A percentile compares a stretch with the other conserved stretches of the same genome.
Conservation (phyloP, 2,113 vertebrate species). For the Pelusios castaneus region DNA sequence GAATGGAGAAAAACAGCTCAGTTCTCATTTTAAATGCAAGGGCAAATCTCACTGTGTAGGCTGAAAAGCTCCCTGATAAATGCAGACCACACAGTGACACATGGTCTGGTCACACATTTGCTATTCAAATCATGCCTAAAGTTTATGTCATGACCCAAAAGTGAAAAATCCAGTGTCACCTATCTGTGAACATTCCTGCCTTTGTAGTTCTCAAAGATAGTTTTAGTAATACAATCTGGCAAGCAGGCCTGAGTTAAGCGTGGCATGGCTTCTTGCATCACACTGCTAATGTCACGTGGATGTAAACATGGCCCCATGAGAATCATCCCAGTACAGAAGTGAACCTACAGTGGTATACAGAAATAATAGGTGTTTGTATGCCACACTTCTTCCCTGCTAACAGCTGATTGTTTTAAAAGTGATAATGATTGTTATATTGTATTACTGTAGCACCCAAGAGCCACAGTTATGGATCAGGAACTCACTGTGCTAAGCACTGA, state of each 20-base stretch:
- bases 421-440: background rate
- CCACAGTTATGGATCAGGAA: background rate
- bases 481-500: background rate
- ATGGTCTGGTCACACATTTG: background rate
- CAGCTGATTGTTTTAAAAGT: background rate
- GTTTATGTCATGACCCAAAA: background rate
- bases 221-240: background rate
- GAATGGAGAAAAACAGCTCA: background rate
- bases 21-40: background rate
- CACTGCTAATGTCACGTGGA: background rate
- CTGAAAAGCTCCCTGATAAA: background rate
- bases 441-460: background rate
- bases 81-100: background rate
- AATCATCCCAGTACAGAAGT: background rate
- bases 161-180: background rate
- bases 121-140: background rate
- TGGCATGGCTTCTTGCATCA: background rate
- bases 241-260: background rate
- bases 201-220: background rate
- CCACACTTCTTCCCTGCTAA: background rate
- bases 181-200: background rate
- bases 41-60: background rate
- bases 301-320: background rate
- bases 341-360: background rate
- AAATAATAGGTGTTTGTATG: background rate